Evolutionary conservation across 2,113 vertebrate genomes (phyloP), one percentile per base, ranked within the genome.

Genomic region (Aleadryas rufinucha): DNA sequence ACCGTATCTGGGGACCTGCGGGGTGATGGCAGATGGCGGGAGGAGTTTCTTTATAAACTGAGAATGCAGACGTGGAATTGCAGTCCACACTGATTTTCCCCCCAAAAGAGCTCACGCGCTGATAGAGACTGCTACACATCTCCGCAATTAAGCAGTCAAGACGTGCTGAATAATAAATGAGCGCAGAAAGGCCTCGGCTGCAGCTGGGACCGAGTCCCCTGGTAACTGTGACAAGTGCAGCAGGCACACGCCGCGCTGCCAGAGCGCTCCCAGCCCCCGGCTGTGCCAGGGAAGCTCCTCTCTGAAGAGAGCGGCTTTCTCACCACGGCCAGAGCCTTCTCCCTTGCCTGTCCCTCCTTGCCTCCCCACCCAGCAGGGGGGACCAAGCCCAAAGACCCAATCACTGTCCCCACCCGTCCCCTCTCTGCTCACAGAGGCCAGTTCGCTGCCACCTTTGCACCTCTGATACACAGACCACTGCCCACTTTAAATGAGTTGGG

Each of bases 131-230:
- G 78, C 87, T 83, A 26, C 81, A 47, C 87, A 42, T 89, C 78
- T 64, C 89, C 49, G 54, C 95, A 85, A 85, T 91, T 88, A 91
- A 86, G 95, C 78, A 86, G 91, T 65, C 87, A 76, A 80, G 89
- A 66, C 5, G 23, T 61, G 63, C 60, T 95, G 93, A 94, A 94
- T 94, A 89, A 89, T 84, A 53, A 92, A 91, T 42, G 87, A 92
- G 76, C 49, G 0, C 10, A 50, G 83, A 49, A 94, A 50, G 87
- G 81, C 74, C 76, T 47, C 3, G 19, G 86, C 79, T 75, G 87
- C 87, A 87, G 81, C 89, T 81, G 94, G 84, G 87, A 31, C 72
- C 4, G 4, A 13, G 53, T 63, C 41, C 94, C 77, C 7, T 0
- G 50, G 24, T 59, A 7, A 3, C 16, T 35, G 90, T 7, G 2